Evolutionary conservation across 2,113 vertebrate genomes (phyloP).

Genomic region (Silurus glanis): DNA sequence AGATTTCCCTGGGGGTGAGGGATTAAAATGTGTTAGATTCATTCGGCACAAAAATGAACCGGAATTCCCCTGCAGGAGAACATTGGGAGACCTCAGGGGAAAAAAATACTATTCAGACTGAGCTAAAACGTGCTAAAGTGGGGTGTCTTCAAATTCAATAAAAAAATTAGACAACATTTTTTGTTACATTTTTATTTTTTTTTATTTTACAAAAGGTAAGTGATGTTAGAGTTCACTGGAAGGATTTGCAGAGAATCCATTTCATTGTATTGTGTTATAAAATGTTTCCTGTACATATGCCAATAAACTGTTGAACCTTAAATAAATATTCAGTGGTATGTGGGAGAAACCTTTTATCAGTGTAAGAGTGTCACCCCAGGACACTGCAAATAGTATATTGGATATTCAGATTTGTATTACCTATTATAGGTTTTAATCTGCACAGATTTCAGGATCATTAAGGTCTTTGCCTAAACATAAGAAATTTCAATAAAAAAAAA

Average conservation of each 20-base stretch:
- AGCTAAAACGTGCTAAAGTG: not conserved
- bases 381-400: not conserved
- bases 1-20: slow-evolving; percentile 4
- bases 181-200: not conserved
- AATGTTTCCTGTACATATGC: no score
- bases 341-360: slow-evolving; percentile 15
- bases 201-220: not conserved
- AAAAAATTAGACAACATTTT: not conserved
- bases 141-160: not conserved
- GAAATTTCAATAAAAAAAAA: no score
- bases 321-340: not conserved
- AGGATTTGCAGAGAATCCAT: no score
- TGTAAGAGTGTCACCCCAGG: slow-evolving; percentile 41
- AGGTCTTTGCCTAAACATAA: no score
- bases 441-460: not conserved
- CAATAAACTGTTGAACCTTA: no score
- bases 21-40: slow-evolving; percentile 15
- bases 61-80: slow-evolving; percentile 32
- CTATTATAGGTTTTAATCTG: not conserved
- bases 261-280: no score
- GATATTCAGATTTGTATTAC: not conserved
- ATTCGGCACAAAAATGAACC: slow-evolving; percentile 1
- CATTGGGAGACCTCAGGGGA: not conserved
- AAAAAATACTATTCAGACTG: not conserved
- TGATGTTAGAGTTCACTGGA: no score